Evolutionary conservation across 1,140 invertebrate species (phyloP).

Genomic region (Atta cephalotes): DNA sequence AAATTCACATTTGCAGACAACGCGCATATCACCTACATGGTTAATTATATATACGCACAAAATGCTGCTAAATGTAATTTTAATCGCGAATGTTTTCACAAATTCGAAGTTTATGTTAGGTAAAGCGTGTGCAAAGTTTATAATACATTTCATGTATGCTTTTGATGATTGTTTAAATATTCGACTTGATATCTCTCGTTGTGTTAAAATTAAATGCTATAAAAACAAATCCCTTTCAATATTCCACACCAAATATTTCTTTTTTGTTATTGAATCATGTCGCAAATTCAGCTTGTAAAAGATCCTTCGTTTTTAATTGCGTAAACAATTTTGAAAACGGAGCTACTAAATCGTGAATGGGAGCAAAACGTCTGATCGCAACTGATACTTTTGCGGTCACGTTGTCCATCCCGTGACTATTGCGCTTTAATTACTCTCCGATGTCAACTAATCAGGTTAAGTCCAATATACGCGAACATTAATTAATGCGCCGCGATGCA

Average conservation of each 20-base stretch:
- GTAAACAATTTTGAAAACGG: background rate
- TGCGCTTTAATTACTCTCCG: constrained; percentile 60
- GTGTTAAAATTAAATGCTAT: background rate
- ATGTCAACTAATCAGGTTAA: constrained; percentile 65
- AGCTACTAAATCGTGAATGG: background rate
- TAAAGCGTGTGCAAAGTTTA: background rate
- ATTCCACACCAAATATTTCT: no score
- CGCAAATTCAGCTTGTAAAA: background rate
- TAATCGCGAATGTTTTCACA: background rate
- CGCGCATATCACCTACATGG: background rate
- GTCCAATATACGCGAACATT: constrained; percentile 55
- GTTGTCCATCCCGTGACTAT: constrained; percentile 33
- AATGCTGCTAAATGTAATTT: background rate
- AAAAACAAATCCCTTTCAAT: background rate
- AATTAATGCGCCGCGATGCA: constrained; percentile 67
- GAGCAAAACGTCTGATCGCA: constrained; percentile 9
- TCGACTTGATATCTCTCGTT: background rate
- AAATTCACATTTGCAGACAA: constrained; percentile 52
- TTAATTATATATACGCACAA: background rate
- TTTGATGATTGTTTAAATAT: background rate
- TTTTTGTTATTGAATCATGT: background rate
- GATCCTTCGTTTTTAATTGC: background rate
- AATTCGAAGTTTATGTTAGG: background rate
- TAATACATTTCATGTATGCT: no score
- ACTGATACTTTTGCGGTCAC: constrained; percentile 48